Base-by-base conservation (phyloP, 2,113 vertebrate species). In the Takifugu flavidus region DNA sequence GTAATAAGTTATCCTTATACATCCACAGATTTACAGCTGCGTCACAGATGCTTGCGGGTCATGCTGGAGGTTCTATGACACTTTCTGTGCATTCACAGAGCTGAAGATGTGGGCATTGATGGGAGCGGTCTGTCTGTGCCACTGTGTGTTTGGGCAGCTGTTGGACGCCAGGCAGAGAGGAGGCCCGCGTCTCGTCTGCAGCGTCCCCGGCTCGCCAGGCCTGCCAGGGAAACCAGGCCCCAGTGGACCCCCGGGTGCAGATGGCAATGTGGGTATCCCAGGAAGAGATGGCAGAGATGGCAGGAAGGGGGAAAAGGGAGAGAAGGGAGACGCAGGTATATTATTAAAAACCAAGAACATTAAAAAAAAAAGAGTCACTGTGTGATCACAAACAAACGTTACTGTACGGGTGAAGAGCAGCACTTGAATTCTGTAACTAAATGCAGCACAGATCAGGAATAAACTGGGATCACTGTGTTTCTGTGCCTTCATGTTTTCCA, bases 261-360 rank as follows among this genome's bases (percentile, higher is more conserved):
- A 94, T 0, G 97, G 97, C 74, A 91, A 92, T 62, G 90, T 95
- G 47, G 97, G 97, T 59, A 92, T 98, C 70, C 94, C 95, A 6
- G 97, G 97, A 88, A 94, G 97, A 91, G 96, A 99, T 65, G 97
- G 97, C 2, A 92, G 97, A 92, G 97, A 98, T 50, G 97, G 97
- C 85, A 92, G 95, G 66, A 94, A 93, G 77, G 95, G 97, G 70
- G 96, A 98, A 81, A 95, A 93, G 84, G 97, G 96, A 53, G 95
- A 95, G 74, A 98, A 95, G 59, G 97, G 95, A 74, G 87, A 91
- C 1, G 43, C 93, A 94, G 97, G 97, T 99, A 96, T 70, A 69
- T 62, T 14, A 72, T 66, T 2, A 73, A 76, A 2, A 31, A 29
- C 20, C 20, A 20, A 20, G 20, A 20, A 20, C 20, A 20, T 20